phyloP scores from a whole-genome alignment of 1,140 invertebrate species.

The Danaus plexippus region DNA sequence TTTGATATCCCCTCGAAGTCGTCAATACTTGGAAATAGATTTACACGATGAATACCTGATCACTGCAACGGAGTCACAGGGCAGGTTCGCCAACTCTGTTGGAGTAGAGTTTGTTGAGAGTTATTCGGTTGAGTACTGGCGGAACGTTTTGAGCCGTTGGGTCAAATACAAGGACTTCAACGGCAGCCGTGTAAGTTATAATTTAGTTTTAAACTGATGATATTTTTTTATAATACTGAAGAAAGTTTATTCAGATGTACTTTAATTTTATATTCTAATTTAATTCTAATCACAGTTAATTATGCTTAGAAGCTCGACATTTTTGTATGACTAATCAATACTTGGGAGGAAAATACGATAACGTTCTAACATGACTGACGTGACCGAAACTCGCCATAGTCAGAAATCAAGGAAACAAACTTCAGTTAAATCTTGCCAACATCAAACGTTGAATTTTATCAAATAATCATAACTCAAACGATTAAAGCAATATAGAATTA shows the following conservation, averaged over 20 bases:
- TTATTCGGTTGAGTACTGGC: conserved; percentile 90
- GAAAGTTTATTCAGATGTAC: too few relatives aligned
- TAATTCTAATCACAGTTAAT: too few relatives aligned
- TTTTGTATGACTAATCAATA: too few relatives aligned
- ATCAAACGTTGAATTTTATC: neutral
- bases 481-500: too few relatives aligned
- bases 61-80: conserved; percentile 91
- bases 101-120: conserved; percentile 90
- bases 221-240: too few relatives aligned
- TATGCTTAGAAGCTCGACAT: too few relatives aligned
- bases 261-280: too few relatives aligned
- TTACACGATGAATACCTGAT: conserved; percentile 83
- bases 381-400: conserved; percentile 3
- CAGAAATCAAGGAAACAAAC: conserved; percentile 11
- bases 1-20: conserved; percentile 79
- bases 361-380: conserved; percentile 1
- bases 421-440: conserved; percentile 12
- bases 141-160: conserved; percentile 79
- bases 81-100: conserved; percentile 94
- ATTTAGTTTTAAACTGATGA: too few relatives aligned
- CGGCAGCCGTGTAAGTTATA: conserved; percentile 78
- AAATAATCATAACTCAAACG: too few relatives aligned
- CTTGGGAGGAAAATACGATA: too few relatives aligned
- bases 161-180: conserved; percentile 83
- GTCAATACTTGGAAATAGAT: conserved; percentile 92